These are phyloP conservation scores for Agrypnia vestita DNA, from an alignment of 1,140 invertebrate genomes.

Conservation along the genomic window DNA sequence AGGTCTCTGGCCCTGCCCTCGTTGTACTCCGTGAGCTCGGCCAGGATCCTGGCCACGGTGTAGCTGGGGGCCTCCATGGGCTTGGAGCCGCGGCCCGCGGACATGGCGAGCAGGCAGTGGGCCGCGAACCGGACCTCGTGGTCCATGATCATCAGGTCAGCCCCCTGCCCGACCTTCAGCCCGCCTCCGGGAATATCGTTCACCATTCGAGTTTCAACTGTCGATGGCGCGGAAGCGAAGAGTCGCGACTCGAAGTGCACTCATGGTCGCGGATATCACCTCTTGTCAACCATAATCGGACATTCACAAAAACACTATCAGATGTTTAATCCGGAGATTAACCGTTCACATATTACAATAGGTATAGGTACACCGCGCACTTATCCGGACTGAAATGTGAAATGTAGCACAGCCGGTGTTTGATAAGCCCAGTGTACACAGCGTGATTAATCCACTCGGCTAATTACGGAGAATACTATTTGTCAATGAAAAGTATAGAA, in stretches of 20 bases:
- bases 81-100: conserved; percentile 61
- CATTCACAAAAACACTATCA: background rate
- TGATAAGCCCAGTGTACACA: conserved; percentile 20
- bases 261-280: background rate
- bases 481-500: background rate
- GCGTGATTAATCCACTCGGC: conserved; percentile 4
- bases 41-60: conserved; percentile 76
- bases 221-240: conserved; percentile 1
- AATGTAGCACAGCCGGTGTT: background rate
- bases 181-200: conserved; percentile 48
- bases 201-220: conserved; percentile 44
- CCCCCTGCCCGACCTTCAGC: conserved; percentile 39
- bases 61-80: conserved; percentile 63
- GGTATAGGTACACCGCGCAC: no score
- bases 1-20: conserved; percentile 28
- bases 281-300: background rate
- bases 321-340: no score
- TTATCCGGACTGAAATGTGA: no score
- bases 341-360: no score
- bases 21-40: conserved; percentile 65
- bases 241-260: background rate
- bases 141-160: conserved; percentile 56
- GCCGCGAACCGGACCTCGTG: conserved; percentile 75
- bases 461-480: background rate
- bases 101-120: conserved; percentile 77